Base-by-base conservation (phyloP, 2,797 vertebrate genomes). In the Semaprochilodus insignis region DNA sequence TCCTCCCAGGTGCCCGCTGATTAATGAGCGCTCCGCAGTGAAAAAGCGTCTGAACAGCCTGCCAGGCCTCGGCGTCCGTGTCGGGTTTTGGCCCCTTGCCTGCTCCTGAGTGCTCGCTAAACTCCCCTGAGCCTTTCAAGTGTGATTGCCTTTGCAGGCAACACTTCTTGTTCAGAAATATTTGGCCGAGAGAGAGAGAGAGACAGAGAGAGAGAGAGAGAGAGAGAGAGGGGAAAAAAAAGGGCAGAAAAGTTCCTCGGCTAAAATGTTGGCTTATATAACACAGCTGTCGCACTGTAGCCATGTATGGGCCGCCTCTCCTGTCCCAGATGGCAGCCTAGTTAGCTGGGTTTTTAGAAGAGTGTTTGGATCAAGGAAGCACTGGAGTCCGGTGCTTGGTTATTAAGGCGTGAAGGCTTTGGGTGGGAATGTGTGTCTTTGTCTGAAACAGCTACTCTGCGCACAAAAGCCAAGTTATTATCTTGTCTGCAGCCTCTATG, bases 101-200 rank as follows among this genome's bases (percentile, higher is more conserved):
- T 75, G 63, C 67, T 81, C 23, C 85, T 84, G 83, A 91, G 86
- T 87, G 88, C 87, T 88, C 85, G 82, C 74, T 91, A 88, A 88
- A 86, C 75, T 83, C 86, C 87, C 84, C 85, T 87, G 85, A 63
- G 85, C 82, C 87, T 85, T 87, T 90, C 84, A 85, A 86, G 82
- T 90, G 83, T 91, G 88, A 95, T 94, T 91, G 88, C 84, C 88
- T 94, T 94, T 84, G 71, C 94, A 94, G 94, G 85, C 88, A 54
- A 76, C 59, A 80, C 57, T 77, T 84, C 85, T 88, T 85, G 85
- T 83, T 80, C 52, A 34, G 55, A 66, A 81, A 81, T 89, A 83
- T 76, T 63, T 75, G 88, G 85, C 84, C 74, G 82, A 44, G 72
- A 87, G 82, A 87, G 91, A 83, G 54, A 73, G 88, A 86, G 21